Base-by-base conservation (phyloP, 2,797 vertebrate species). In the Chromis chromis region DNA sequence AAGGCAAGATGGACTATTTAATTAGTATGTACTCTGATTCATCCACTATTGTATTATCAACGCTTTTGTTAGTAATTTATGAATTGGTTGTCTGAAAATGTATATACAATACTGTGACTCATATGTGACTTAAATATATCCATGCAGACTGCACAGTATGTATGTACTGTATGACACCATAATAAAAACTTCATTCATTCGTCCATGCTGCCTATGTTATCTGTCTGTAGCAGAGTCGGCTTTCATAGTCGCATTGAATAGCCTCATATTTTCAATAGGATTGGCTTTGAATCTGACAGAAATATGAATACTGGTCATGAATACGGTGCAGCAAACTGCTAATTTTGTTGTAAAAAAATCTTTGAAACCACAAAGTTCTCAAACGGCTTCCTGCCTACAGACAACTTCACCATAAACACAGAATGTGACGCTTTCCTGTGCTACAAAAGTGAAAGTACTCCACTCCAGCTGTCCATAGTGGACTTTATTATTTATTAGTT, bases 131-230 rank as follows among this genome's bases (percentile, higher is more conserved):
- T 25, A 25, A 25, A 58, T 71, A 10, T 65, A 31, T 49, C 46
- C 40, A 14, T 24, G 65, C 16, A 1, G 31, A 17, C 52, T 4
- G 44, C 52, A 55, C 58, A 50, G 74, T 11, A 25, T 70, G 55
- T 65, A 52, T 61, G 28, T 24, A 55, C 28, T 64, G 28, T 24
- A 52, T 28, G 40, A 67, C 25, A 48, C 24, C 46, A 16, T 66
- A 55, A 76, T 63, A 48, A 65, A 58, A 64, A 42, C 21, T 3
- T 44, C 14, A 54, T 58, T 81, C 50, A 56, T 28, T 63, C 40
- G 40, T 65, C 65, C 73, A 21, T 42, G 46, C 58, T 50, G 27
- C 33, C 44, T 28, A 17, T 70, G 74, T 63, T 85, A 83, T 85
- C 82, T 74, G 65, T 66, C 64, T 53, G 19, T 14, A 11, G 72